A percentile compares a stretch with the other conserved stretches of the same genome.
Evolutionary conservation across 2,888 invertebrate species (phyloP).

Genomic region (Geophilus truncorum): DNA sequence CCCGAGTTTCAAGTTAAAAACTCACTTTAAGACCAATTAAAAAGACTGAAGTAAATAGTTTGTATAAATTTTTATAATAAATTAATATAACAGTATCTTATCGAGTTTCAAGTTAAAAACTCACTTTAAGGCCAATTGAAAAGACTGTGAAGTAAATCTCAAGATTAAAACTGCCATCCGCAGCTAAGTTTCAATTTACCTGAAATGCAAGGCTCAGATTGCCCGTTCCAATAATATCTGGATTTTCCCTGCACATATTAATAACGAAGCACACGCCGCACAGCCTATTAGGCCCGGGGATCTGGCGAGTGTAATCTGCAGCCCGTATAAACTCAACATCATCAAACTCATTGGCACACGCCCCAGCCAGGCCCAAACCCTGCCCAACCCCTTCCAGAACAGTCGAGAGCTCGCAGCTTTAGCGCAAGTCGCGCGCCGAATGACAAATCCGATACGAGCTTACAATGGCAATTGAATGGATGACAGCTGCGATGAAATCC

Average conservation of each 20-base stretch:
- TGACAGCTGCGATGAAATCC: slow-evolving; percentile 21
- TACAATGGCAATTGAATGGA: slow-evolving; percentile 27
- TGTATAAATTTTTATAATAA: no score
- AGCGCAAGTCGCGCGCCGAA: not conserved
- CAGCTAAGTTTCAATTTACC: not conserved
- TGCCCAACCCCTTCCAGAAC: not conserved
- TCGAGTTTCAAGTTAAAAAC: no score
- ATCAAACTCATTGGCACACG: not conserved
- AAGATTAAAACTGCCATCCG: not conserved
- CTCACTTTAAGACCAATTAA: no score
- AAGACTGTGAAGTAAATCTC: not conserved
- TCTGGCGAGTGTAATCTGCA: not conserved
- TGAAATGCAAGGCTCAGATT: not conserved
- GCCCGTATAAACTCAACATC: not conserved
- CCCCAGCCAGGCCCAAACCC: not conserved
- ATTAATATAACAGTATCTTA: no score
- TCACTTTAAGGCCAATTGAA: not conserved
- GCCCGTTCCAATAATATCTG: not conserved
- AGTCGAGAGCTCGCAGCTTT: not conserved
- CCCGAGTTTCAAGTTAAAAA: no score
- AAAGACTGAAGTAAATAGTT: no score
- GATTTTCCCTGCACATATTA: not conserved
- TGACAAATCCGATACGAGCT: slow-evolving; percentile 27
- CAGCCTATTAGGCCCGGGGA: not conserved
- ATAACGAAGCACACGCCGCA: not conserved